Evolutionary conservation across 2,797 vertebrate species (phyloP).

Genomic region (Tauraco hartlaubi): DNA sequence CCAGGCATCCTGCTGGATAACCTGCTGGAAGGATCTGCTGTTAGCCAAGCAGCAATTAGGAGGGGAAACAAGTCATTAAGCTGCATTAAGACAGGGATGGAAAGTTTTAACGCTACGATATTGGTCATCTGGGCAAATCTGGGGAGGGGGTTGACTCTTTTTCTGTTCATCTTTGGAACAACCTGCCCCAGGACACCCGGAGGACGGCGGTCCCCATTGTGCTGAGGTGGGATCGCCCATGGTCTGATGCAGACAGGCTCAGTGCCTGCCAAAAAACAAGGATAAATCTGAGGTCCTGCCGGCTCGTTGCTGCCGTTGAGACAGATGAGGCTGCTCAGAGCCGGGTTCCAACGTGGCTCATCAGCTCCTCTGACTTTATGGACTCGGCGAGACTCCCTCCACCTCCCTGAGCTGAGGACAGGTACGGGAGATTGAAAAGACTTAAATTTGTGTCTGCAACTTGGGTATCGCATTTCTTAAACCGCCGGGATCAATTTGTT

Average conservation of each 20-base stretch:
- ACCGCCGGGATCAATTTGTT: conserved; percentile 41
- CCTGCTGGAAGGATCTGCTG: conserved; percentile 62
- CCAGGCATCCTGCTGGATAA: conserved; percentile 56
- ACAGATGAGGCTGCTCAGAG: not conserved
- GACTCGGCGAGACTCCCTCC: not conserved
- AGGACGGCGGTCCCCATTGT: accelerated
- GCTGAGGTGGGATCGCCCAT: not conserved
- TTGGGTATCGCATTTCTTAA: not conserved
- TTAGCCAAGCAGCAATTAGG: conserved; percentile 58
- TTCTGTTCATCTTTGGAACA: not conserved
- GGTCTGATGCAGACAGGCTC: not conserved
- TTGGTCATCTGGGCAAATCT: not conserved
- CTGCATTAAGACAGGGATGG: conserved; percentile 3
- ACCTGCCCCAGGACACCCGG: not conserved
- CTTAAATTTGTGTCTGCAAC: conserved; percentile 40
- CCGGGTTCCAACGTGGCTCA: not conserved
- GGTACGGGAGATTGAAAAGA: conserved; percentile 13
- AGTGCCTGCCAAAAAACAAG: not conserved
- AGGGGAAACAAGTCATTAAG: conserved; percentile 52
- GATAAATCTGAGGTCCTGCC: not conserved
- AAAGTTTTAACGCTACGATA: not conserved
- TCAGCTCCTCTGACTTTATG: conserved; percentile 7
- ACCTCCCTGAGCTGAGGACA: not conserved
- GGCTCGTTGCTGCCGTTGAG: not conserved
- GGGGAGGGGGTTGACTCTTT: not conserved